phyloP scores from a whole-genome alignment of 2,888 invertebrate genomes.

The Napeogenes inachia region DNA sequence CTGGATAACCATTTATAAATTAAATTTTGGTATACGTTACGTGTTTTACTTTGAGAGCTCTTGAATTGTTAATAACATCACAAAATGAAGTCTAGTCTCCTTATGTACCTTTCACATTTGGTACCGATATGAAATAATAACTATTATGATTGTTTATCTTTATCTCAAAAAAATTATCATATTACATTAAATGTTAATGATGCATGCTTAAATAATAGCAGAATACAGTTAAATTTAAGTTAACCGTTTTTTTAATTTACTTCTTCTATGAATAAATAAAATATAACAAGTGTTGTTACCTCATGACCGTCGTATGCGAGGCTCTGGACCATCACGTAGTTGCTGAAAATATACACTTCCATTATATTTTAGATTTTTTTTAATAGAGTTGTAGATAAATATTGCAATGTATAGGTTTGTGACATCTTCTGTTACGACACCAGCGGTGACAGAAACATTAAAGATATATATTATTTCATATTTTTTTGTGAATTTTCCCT shows the following conservation, averaged over 20 bases:
- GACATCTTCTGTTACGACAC: too few relatives aligned
- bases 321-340: constrained; percentile 94
- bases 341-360: constrained; percentile 78
- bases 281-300: constrained; percentile 70
- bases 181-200: neutral
- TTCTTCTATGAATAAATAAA: constrained; percentile 2
- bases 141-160: neutral
- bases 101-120: neutral
- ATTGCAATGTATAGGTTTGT: too few relatives aligned
- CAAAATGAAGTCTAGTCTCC: neutral
- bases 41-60: constrained; percentile 3
- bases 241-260: neutral
- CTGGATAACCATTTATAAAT: neutral
- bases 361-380: too few relatives aligned
- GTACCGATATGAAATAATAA: neutral
- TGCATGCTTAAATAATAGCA: neutral
- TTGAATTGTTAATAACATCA: constrained; percentile 2
- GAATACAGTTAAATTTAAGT: neutral
- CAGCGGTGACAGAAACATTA: too few relatives aligned
- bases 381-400: too few relatives aligned
- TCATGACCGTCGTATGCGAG: constrained; percentile 94
- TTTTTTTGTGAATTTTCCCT: too few relatives aligned
- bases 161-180: neutral
- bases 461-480: too few relatives aligned
- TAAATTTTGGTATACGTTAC: constrained; percentile 1